Evolutionary conservation across 2,888 invertebrate genomes (phyloP), one percentile per base, ranked within the genome.

Genomic region (Incurvaria masculella): DNA sequence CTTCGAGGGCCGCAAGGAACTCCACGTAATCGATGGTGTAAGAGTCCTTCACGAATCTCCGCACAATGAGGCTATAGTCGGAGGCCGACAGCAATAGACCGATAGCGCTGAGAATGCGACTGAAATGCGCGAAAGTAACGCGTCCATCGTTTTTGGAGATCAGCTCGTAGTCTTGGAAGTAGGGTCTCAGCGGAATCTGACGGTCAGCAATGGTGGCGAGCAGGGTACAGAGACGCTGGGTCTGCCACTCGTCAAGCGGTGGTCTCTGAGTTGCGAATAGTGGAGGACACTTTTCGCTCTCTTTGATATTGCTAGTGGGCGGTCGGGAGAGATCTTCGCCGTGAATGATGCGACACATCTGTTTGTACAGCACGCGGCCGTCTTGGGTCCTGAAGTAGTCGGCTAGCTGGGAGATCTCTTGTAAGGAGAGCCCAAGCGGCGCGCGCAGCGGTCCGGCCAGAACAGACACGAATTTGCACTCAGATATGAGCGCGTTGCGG

Each of bases 371-470:
- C 47, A 91, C 82, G 55, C 89, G 81, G 49, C 91, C 90, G 72
- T 91, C 90, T 54, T 86, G 86, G n/a, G 87, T 81, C 41, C 88
- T 82, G 72, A 90, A 91, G 74, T 89, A 90, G 68, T 89, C 88
- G 0, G 87, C 83, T 11, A 91, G 67, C 63, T 89, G 88, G 4
- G 81, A 69, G 55, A 90, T 83, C 78, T 91, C 90, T 46, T 82
- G 81, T 58, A 87, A 86, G 0, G 87, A 84, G 45, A 91, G 72
- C 0, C 89, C 89, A 49, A 88, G 78, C 44, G 81, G 75, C 14
- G 81, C 73, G 55, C 85, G 82, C 59, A 89, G 74, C 50, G 86
- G 85, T 6, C 86, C 85, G 47, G 83, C 82, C 55, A 91, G 71
- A 45, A 89, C 79, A 42, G 85, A 84, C 55, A 87, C 82, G 70